Evolutionary conservation across 2,797 vertebrate species (phyloP).

Genomic region (Dendrocincla fuliginosa): DNA sequence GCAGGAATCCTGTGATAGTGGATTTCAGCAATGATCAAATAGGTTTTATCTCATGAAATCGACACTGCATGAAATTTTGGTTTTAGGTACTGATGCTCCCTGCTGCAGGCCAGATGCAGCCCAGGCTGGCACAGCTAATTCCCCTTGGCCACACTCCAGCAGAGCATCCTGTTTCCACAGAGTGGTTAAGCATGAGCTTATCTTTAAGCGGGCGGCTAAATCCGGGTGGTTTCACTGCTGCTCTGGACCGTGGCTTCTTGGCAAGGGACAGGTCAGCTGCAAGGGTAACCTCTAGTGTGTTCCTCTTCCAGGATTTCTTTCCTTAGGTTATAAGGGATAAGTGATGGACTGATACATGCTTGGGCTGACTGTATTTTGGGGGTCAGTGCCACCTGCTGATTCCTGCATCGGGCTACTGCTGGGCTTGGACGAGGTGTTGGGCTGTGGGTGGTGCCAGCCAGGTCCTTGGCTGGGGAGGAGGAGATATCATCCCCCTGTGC

Average conservation of each 20-base stretch:
- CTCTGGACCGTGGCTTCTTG: neutral
- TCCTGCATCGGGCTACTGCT: fast-evolving
- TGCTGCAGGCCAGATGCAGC: conserved; percentile 10
- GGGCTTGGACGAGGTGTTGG: neutral
- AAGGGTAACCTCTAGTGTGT: neutral
- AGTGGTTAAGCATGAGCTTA: neutral
- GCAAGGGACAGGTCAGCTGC: neutral
- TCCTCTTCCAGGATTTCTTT: neutral
- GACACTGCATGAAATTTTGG: neutral
- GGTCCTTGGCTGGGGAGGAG: neutral
- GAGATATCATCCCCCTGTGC: neutral
- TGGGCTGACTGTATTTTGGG: neutral
- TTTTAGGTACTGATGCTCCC: neutral
- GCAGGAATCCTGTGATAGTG: neutral
- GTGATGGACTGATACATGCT: fast-evolving
- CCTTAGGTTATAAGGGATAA: neutral
- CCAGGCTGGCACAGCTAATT: conserved; percentile 20
- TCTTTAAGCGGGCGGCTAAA: neutral
- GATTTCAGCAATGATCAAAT: conserved; percentile 18
- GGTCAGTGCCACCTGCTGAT: neutral
- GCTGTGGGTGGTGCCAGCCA: neutral
- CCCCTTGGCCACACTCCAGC: conserved; percentile 19
- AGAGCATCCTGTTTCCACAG: conserved; percentile 40
- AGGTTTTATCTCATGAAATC: conserved; percentile 42
- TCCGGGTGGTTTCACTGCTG: neutral